Evolutionary conservation across 1,140 invertebrate species (phyloP), one percentile per base, ranked within the genome.

Genomic region (Drosophila saltans): DNA sequence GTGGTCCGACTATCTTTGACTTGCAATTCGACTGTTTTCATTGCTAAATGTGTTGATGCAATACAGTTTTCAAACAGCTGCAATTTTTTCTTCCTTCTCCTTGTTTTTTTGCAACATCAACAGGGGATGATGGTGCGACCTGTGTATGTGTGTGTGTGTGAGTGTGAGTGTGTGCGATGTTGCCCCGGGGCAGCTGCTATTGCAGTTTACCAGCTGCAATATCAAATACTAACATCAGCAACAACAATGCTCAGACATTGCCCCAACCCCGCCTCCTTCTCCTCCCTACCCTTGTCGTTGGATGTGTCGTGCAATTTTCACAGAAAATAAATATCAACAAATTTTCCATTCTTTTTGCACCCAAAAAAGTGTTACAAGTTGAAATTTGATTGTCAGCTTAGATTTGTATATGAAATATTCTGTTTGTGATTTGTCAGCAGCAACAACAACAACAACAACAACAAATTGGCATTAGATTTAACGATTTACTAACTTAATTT

Each of bases 1-100:
- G 33, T 36, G 21, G 36, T 39, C 8, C 57, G 36, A 39, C 6
- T 39, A 30, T 58, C 57, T 59, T 57, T 57, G 33, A 73, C 70
- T 73, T 61, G 16, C 69, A 26, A 64, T 73, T 69, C 69, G 58
- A 72, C 59, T 65, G 33, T 66, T 74, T 60, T 58, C 39, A 61
- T 43, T 59, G 5, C 66, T 30, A 52, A 69, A 69, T 39, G 57
- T 59, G 57, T 59, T 59, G 45, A 36, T 65, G 74, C 69, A 72
- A 72, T 75, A 52, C 65, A 75, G 24, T 40, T 58, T 66, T 36
- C 72, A 61, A 52, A 52, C 74, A 76, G 74, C 74, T 76, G 74
- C 68, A 56, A 21, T 56, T 57, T 52, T 52, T 52, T 26, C 0
- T 45, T 24, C 45, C 16, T 45, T 45, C 4, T 43, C n/a, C 4